Evolutionary conservation across 2,888 invertebrate species (phyloP), one percentile per base, ranked within the genome.

Genomic region (Hydrotaea diabolus): DNA sequence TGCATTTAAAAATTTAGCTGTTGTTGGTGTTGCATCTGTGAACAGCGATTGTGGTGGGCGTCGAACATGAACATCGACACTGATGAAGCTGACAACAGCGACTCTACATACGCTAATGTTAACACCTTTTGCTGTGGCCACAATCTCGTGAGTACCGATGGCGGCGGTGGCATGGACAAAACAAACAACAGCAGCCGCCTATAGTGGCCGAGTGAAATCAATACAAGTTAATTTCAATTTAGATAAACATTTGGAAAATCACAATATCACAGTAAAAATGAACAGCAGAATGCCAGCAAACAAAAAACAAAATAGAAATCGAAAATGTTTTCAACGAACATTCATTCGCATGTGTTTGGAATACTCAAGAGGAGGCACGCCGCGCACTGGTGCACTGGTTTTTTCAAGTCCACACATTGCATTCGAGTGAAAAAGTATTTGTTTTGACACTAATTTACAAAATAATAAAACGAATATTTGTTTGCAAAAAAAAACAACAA

Each of bases 391-490:
- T 21, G 73, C 66, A 49, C 43, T 53, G 26, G 39, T 73, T 69
- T 31, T 77, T 85, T 85, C 85, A 85, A 85, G 85, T 82, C 82
- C 82, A 85, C 85, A 85, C 85, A 49, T 62, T 31, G 31, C 62
- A 31, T 31, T 19, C 59, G 62, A 85, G 85, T 85, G 85, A 82
- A 82, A 82, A 85, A 80, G 82, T 85, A 74, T 82, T 85, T 85
- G 85, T 85, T 85, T 85, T 85, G 82, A 80, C 85, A 85, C 85
- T 85, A 85, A 85, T 85, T 85, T 85, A 85, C 85, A 85, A 85
- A 85, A 85, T 85, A 80, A 83, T 77, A 59, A 59, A 83, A 66
- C 73, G 73, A 62, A 69, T 69, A 46, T 43, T 46, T 15, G 43
- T 46, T 23, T 2, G 43, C 21, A 66, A 39, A 39, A 78, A 77